Base-by-base conservation (phyloP, 2,113 vertebrate genomes). In the Phycodurus eques region DNA sequence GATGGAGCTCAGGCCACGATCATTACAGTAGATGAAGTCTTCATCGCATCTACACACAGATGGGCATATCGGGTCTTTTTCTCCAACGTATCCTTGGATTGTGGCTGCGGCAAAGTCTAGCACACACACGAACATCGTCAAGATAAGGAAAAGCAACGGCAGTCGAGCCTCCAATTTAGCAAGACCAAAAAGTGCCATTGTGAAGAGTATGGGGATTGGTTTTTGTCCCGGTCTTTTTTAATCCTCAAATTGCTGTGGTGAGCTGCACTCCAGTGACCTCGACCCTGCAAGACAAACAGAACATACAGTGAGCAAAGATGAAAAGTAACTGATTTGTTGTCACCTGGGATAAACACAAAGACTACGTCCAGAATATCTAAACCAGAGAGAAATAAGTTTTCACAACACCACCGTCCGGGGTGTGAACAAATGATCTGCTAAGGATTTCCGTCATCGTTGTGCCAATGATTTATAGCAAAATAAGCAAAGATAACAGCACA, bases 11-110 rank as follows among this genome's bases (percentile, higher is more conserved):
- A 99, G 82, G 0, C 95, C 96, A 42, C 97, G 95, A 90, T 98
- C 97, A 6, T 98, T 98, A 91, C 96, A 98, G 85, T 98, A 99
- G 76, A 98, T 95, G 74, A 97, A 98, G 72, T 95, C 94, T 0
- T 94, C 93, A 66, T 98, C 91, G 0, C 97, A 99, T 82, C 97
- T 94, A 87, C 96, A 98, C 2, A 95, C 95, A 0, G 93, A 93
- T 0, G 92, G 97, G 80, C 96, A 97, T 4, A 91, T 89, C 64
- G 90, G 79, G 71, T 90, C 90, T 35, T 73, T 80, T 33, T 90
- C 89, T 39, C 84, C 81, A 33, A 86, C 84, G 78, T 88, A 89
- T 13, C 85, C 87, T 78, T 88, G 91, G 47, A 90, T 87, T 0
- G 90, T 82, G 59, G 92, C 91, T 9, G 85, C 81, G 68, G 88